phyloP scores from a whole-genome alignment of 2,113 vertebrate species.

The Alces alces region DNA sequence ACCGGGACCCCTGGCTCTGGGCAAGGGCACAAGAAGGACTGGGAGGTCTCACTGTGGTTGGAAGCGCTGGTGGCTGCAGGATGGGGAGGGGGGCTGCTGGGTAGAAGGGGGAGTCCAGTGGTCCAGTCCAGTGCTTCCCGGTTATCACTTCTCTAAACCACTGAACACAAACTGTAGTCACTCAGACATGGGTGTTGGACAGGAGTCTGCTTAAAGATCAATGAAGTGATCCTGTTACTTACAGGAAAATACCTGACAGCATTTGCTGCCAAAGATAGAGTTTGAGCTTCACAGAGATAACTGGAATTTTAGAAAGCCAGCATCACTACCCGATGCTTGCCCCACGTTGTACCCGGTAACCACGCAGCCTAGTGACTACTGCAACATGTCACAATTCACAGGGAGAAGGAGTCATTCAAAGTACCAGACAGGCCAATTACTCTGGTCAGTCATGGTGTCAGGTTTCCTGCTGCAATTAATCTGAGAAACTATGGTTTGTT shows the following conservation, averaged over 20 bases:
- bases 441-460: background rate
- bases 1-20: background rate
- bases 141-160: background rate
- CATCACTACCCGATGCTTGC: background rate
- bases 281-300: background rate
- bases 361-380: background rate
- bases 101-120: background rate
- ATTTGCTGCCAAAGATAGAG: constrained; percentile 12
- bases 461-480: background rate
- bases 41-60: background rate
- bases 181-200: background rate
- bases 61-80: background rate
- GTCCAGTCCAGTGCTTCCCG: background rate
- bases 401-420: background rate
- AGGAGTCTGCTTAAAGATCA: background rate
- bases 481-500: background rate
- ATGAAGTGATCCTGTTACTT: background rate
- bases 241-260: background rate
- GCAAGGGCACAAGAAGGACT: background rate
- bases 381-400: background rate
- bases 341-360: background rate
- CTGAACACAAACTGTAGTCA: background rate
- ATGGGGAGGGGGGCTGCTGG: background rate
- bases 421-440: background rate
- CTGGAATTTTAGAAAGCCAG: background rate